A percentile compares a stretch with the other conserved stretches of the same genome.
Evolutionary conservation across 2,113 vertebrate genomes (phyloP).

Genomic region (Narcine bancroftii): DNA sequence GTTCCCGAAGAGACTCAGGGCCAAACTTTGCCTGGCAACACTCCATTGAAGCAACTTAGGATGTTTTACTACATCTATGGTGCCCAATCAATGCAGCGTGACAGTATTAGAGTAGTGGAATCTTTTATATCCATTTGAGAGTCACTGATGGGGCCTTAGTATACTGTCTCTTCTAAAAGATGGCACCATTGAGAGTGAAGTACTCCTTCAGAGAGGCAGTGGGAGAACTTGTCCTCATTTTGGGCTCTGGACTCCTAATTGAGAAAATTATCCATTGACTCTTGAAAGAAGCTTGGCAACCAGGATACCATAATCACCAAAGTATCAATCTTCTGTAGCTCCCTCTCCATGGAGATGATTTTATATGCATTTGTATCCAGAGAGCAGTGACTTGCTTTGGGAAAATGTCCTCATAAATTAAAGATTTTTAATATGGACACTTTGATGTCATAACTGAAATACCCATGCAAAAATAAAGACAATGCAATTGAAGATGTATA

Average conservation of each 20-base stretch:
- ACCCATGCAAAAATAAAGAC: not conserved
- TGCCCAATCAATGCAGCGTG: too few species aligned
- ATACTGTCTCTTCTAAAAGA: not conserved
- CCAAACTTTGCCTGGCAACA: not conserved
- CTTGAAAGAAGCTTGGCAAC: not conserved
- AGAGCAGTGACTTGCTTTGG: not conserved
- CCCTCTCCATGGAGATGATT: not conserved
- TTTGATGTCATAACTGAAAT: not conserved
- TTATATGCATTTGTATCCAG: not conserved
- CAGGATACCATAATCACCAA: not conserved
- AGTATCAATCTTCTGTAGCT: not conserved
- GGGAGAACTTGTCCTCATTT: not conserved
- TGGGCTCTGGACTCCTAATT: not conserved
- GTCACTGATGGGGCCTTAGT: not conserved
- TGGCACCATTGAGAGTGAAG: not conserved
- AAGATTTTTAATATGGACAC: not conserved
- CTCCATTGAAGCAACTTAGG: too few species aligned
- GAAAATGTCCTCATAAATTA: not conserved
- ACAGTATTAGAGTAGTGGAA: not conserved
- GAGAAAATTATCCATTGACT: not conserved
- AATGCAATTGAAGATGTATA: not conserved
- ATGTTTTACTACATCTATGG: too few species aligned
- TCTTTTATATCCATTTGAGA: not conserved
- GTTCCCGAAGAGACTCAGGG: not conserved
- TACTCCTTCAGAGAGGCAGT: not conserved